phyloP scores from a whole-genome alignment of 2,113 vertebrate species.

The Epinephelus fuscoguttatus region DNA sequence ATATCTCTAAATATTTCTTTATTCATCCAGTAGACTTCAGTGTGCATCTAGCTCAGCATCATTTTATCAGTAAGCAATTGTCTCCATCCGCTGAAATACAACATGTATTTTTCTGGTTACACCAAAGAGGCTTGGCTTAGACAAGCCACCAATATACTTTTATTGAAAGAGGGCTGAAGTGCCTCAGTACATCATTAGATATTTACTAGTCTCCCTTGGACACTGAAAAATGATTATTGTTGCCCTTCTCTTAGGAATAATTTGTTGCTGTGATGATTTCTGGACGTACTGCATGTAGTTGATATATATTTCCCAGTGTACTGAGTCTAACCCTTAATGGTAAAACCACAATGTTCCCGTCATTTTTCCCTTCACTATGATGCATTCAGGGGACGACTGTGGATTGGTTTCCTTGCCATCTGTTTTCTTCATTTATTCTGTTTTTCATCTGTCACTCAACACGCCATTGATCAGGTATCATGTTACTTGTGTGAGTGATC shows the following conservation, averaged over 20 bases:
- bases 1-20: neutral
- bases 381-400: constrained; percentile 1
- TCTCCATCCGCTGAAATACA: neutral
- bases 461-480: constrained; percentile 22
- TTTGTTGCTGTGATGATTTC: constrained; percentile 30
- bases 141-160: neutral
- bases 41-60: neutral
- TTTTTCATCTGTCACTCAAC: constrained; percentile 34
- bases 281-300: constrained; percentile 10
- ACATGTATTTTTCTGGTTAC: neutral
- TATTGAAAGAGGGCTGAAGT: neutral
- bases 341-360: constrained; percentile 22
- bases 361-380: constrained; percentile 12
- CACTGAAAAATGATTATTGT: constrained; percentile 18
- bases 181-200: constrained; percentile 15
- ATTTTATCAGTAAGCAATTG: neutral
- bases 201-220: neutral
- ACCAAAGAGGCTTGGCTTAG: neutral
- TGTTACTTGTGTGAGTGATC: neutral
- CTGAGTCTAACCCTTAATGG: constrained; percentile 22
- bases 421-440: constrained; percentile 40
- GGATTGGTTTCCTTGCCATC: constrained; percentile 40
- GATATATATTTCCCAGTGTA: constrained; percentile 14
- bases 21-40: neutral
- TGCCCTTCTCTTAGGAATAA: constrained; percentile 2